phyloP scores from a whole-genome alignment of 2,888 invertebrate genomes.

The Pelosia muscerda region DNA sequence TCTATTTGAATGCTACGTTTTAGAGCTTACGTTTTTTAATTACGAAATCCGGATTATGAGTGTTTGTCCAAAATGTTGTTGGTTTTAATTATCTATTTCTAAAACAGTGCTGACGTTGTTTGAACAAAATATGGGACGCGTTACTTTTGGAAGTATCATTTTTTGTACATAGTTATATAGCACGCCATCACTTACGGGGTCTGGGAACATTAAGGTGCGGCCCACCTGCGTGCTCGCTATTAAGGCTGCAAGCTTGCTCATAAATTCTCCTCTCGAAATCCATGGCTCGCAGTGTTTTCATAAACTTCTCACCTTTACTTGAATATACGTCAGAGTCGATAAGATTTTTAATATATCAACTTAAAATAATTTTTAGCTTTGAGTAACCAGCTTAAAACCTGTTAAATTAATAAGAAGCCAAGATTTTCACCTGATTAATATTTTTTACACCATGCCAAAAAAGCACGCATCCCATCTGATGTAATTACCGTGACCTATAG shows the following conservation, averaged over 20 bases:
- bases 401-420: too few species aligned
- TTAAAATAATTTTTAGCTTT: not conserved
- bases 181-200: slow-evolving; percentile 14
- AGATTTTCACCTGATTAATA: too few species aligned
- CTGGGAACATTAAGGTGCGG: slow-evolving; percentile 15
- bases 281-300: not conserved
- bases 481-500: too few species aligned
- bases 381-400: not conserved
- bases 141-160: slow-evolving; percentile 17
- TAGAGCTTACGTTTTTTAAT: slow-evolving; percentile 35
- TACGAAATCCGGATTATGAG: slow-evolving; percentile 28
- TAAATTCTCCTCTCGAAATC: slow-evolving; percentile 15
- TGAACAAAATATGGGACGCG: not conserved
- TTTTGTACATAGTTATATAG: slow-evolving; percentile 10
- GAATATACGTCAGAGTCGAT: not conserved
- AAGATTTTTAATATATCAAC: not conserved
- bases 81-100: slow-evolving; percentile 16
- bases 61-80: slow-evolving; percentile 17
- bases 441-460: too few species aligned
- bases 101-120: slow-evolving; percentile 5
- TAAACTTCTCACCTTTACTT: not conserved
- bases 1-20: slow-evolving; percentile 32
- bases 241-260: slow-evolving; percentile 21
- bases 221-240: slow-evolving; percentile 24
- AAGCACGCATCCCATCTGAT: too few species aligned